Base-by-base conservation (phyloP, 2,797 vertebrate genomes). In the Catharus ustulatus region DNA sequence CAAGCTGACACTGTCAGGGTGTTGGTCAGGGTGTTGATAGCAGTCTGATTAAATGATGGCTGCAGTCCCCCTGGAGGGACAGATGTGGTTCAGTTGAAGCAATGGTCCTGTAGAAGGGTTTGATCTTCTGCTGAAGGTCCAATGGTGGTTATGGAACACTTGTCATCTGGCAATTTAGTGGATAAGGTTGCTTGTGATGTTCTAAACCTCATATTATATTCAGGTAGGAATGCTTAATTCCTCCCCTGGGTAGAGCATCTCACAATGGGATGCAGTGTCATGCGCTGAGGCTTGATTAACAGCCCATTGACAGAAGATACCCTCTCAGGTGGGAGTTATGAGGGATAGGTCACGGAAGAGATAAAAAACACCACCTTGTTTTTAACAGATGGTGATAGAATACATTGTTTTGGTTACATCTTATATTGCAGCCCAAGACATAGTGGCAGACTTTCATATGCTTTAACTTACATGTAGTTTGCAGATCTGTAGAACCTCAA, bases 171-270 rank as follows among this genome's bases (percentile, higher is more conserved):
- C 7, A 52, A 23, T 34, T 34, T 20, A 23, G 48, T 36, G 48
- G 9, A 23, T 34, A 63, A 63, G 19, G 7, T 32, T 51, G 73
- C 7, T 21, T 14, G 5, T 34, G 30, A 15, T 51, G 38, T 34
- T 34, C 30, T 42, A n/a, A 42, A 34, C 15, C 36, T 43, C 48
- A 52, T 12, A 19, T 29, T 52, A 9, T 34, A 52, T 23, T 12
- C 7, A 29, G 17, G 9, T 51, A 18, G 15, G 24, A 77, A 52
- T 34, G 12, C 5, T 43, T 23, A 32, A 12, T 15, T 43, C 32
- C 6, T 15, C 30, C 7, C 4, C 32, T 43, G 38, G 10, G 19
- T 2, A 0, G 36, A 21, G 11, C 11, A 43, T 34, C 26, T 29
- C 20, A 29, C 24, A 43, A 12, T 34, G 19, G 30, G 9, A 29